Base-by-base conservation (phyloP, 2,797 vertebrate genomes). In the Apogon hyalosoma region DNA sequence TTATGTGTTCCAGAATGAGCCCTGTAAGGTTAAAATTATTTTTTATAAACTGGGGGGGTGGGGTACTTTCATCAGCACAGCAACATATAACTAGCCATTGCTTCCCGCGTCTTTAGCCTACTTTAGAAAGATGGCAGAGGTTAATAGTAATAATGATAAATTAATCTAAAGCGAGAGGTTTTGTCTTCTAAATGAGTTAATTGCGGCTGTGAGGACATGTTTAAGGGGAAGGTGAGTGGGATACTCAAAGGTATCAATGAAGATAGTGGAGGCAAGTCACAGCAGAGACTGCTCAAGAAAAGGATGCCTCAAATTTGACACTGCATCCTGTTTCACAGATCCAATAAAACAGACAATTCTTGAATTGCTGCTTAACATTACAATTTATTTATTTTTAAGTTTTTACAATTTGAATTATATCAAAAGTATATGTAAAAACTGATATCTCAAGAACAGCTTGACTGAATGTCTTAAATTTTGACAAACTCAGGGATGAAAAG, bases 111-210 rank as follows among this genome's bases (percentile, higher is more conserved):
- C 73, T 85, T 68, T 59, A 78, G 79, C 82, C 83, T 73, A 83
- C 82, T 90, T 90, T 84, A 66, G 38, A 33, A 18, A 65, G 73
- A 76, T 19, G 76, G 50, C 84, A 73, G 68, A 90, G 85, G 87
- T 90, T 91, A 87, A 90, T 90, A 66, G 82, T 9, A 77, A 87
- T 85, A 87, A 84, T 42, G 3, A 63, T 51, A 76, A 83, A 87
- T 87, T 77, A 75, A 80, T 80, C 80, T 58, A 57, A 67, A 62
- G 47, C 0, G 3, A 41, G 46, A 42, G 31, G 14, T 55, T 76
- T 63, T 65, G 54, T 79, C 75, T 77, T 81, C 47, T 31, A 63
- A 71, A 76, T 58, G 47, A 80, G 77, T 79, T 70, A 8, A 68
- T 76, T 71, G 41, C 50, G 77, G 51, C 55, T 52, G 77, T 13